phyloP scores from a whole-genome alignment of 2,797 vertebrate species.

The Carcharodon carcharias region DNA sequence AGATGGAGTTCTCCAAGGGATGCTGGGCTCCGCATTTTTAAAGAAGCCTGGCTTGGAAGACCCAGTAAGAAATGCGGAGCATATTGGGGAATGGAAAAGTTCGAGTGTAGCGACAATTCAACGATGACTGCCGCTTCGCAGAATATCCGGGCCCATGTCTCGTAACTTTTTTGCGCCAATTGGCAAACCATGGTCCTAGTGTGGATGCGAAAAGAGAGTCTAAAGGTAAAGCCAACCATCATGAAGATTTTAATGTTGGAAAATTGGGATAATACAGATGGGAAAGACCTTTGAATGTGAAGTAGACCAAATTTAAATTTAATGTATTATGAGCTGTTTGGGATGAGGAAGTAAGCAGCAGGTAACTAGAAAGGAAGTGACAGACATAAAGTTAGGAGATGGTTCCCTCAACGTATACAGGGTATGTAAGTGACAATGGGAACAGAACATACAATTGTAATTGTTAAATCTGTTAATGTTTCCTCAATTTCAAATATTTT shows the following conservation, averaged over 20 bases:
- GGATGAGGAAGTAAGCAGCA: too few species aligned
- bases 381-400: neutral
- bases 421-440: neutral
- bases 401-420: neutral
- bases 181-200: neutral
- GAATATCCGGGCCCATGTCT: neutral
- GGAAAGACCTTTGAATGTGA: neutral
- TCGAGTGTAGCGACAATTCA: too few species aligned
- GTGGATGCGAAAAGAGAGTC: neutral
- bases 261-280: neutral
- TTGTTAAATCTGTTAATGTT: neutral
- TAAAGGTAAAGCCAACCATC: neutral
- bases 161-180: neutral
- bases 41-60: too few species aligned
- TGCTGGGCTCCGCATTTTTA: too few species aligned
- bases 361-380: neutral
- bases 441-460: neutral
- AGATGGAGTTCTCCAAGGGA: too few species aligned
- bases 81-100: too few species aligned
- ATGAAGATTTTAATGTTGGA: neutral
- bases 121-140: too few species aligned
- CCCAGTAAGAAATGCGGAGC: too few species aligned
- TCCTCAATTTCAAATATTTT: neutral
- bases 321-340: neutral
- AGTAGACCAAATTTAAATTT: neutral